Evolutionary conservation across 2,888 invertebrate species (phyloP).

Genomic region (Autographa pulchrina): DNA sequence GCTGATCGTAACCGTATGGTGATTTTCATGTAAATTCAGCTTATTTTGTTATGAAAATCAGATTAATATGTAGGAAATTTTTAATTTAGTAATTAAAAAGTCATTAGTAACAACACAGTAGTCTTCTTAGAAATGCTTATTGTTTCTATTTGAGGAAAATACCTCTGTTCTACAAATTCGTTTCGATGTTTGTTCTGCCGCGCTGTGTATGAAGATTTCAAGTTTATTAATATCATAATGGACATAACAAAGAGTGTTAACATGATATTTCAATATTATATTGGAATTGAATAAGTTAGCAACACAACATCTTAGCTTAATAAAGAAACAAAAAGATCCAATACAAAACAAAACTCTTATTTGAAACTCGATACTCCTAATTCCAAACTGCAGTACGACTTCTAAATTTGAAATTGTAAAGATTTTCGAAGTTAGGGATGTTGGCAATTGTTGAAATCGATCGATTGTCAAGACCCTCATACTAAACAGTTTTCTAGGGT

Average conservation of each 20-base stretch:
- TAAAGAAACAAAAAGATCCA: neutral
- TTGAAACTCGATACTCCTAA: neutral
- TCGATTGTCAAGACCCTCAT: conserved; percentile 74
- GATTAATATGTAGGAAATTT: neutral
- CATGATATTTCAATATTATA: no score
- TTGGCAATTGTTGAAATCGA: conserved; percentile 61
- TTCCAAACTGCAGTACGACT: conserved; percentile 28
- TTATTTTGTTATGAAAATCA: neutral
- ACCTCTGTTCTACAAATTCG: no score
- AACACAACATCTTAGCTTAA: neutral
- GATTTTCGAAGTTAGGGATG: conserved; percentile 55
- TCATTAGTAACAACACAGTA: neutral
- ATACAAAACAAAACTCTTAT: neutral
- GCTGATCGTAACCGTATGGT: conserved; percentile 35
- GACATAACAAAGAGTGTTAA: no score
- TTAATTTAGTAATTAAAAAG: neutral
- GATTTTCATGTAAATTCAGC: conserved; percentile 31
- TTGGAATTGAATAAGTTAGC: neutral
- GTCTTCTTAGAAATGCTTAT: neutral
- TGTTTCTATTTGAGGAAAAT: no score
- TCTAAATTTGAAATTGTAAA: conserved; percentile 55
- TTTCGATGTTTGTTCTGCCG: no score
- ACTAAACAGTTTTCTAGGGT: conserved; percentile 70
- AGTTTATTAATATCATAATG: no score
- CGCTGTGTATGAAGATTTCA: no score